Evolutionary conservation across 2,888 invertebrate species (phyloP).

Genomic region (Miltochrista miniata): DNA sequence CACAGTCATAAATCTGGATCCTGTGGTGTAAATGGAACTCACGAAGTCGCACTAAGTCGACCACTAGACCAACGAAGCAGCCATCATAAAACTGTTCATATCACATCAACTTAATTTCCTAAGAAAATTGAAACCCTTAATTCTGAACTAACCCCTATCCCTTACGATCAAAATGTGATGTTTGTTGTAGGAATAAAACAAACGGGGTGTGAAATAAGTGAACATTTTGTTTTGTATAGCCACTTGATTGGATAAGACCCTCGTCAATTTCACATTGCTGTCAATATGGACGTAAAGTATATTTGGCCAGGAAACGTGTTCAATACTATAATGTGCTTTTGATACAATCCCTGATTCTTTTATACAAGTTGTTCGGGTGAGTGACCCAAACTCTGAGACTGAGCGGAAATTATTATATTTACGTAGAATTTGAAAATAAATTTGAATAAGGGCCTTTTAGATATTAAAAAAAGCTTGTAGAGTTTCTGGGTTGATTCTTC

Average conservation of each 20-base stretch:
- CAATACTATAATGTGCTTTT: constrained; percentile 10
- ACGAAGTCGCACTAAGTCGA: too few relatives aligned
- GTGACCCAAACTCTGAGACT: too few relatives aligned
- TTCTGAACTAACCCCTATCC: not conserved
- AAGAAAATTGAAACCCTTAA: not conserved
- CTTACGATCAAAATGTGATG: not conserved
- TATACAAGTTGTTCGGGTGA: not conserved
- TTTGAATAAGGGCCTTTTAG: too few relatives aligned
- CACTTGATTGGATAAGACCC: constrained; percentile 47
- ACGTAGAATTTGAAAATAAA: too few relatives aligned
- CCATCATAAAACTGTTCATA: too few relatives aligned
- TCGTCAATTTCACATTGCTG: constrained; percentile 54
- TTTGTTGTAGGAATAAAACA: constrained; percentile 2
- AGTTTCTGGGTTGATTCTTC: too few relatives aligned
- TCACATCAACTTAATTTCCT: too few relatives aligned
- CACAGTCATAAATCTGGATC: too few relatives aligned
- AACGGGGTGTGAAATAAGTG: constrained; percentile 28
- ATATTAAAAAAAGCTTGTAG: too few relatives aligned
- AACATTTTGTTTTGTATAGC: constrained; percentile 24
- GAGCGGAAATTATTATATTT: not conserved
- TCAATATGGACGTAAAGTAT: constrained; percentile 34
- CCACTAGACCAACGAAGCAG: too few relatives aligned
- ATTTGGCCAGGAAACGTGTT: constrained; percentile 24
- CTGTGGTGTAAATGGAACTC: too few relatives aligned
- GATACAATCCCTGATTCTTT: constrained; percentile 27